Conservation (phyloP, 2,797 vertebrate genomes). For the Enoplosus armatus region DNA sequence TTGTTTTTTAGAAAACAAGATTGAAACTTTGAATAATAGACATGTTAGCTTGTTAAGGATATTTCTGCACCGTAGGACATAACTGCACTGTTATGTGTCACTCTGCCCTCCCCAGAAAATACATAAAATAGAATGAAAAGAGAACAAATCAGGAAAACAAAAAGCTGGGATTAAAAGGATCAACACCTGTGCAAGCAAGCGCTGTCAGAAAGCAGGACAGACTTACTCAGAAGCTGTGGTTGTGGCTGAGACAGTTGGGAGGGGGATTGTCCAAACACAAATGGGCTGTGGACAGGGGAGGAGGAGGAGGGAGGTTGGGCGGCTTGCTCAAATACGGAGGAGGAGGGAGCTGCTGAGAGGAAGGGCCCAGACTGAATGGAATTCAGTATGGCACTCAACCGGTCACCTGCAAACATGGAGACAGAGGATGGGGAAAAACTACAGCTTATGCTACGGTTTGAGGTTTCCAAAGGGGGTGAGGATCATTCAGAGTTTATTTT, state of each 20-base stretch:
- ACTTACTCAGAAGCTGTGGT: slow-evolving; percentile 99
- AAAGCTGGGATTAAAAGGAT: slow-evolving; percentile 76
- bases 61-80: slow-evolving; percentile 51
- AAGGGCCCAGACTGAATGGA: slow-evolving; percentile 99
- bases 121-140: slow-evolving; percentile 26
- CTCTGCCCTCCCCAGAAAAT: slow-evolving; percentile 47
- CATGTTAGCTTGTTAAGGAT: slow-evolving; percentile 59
- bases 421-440: slow-evolving; percentile 93
- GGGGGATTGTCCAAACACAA: slow-evolving; percentile 99
- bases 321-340: slow-evolving; percentile 99
- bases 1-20: slow-evolving; percentile 57
- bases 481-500: slow-evolving; percentile 60
- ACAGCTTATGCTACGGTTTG: slow-evolving; percentile 90
- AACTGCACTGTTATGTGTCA: slow-evolving; percentile 60
- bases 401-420: slow-evolving; percentile 99
- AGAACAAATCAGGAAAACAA: slow-evolving; percentile 79
- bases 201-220: slow-evolving; percentile 94
- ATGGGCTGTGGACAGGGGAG: slow-evolving; percentile 99
- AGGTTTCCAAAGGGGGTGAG: slow-evolving; percentile 66
- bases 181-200: slow-evolving; percentile 90
- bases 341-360: slow-evolving; percentile 91
- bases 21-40: slow-evolving; percentile 58
- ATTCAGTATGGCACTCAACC: slow-evolving; percentile 99
- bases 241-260: slow-evolving; percentile 99
- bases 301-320: slow-evolving; percentile 99